A percentile compares a stretch with the other conserved stretches of the same genome.
Evolutionary conservation across 2,797 vertebrate genomes (phyloP).

Genomic region (Euthynnus affinis): DNA sequence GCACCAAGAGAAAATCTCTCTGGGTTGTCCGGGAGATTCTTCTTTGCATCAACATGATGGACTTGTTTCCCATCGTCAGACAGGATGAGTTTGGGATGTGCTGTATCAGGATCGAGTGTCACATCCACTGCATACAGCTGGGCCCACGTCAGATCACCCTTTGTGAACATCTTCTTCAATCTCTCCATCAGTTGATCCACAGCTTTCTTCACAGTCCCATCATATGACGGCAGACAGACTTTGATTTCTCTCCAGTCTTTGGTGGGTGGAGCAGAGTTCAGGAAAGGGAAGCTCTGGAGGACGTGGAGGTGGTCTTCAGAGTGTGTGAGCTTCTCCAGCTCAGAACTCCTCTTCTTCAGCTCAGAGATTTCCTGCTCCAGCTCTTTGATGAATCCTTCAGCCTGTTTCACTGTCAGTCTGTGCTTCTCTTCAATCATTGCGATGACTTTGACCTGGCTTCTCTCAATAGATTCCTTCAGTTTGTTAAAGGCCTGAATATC

Average conservation of each 20-base stretch:
- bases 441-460: not conserved
- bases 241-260: not conserved
- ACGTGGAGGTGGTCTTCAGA: not conserved
- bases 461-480: not conserved
- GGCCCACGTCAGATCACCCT: not conserved
- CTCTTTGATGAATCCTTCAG: not conserved
- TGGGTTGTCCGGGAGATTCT: not conserved
- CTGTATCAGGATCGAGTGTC: not conserved
- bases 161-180: not conserved
- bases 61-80: slow-evolving; percentile 10
- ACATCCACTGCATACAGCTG: not conserved
- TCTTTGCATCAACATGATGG: not conserved
- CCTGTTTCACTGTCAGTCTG: not conserved
- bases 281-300: not conserved
- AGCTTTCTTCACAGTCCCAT: not conserved
- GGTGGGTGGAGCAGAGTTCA: too few relatives aligned
- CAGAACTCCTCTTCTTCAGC: not conserved
- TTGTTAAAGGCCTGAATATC: not conserved
- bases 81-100: not conserved
- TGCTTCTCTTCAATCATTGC: not conserved
- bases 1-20: not conserved
- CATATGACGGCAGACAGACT: not conserved
- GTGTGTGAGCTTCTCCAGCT: not conserved
- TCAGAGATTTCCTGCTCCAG: slow-evolving; percentile 8
- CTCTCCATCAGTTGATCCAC: not conserved